Base-by-base conservation (phyloP, 2,797 vertebrate species). In the Odontamblyopus rebecca region DNA sequence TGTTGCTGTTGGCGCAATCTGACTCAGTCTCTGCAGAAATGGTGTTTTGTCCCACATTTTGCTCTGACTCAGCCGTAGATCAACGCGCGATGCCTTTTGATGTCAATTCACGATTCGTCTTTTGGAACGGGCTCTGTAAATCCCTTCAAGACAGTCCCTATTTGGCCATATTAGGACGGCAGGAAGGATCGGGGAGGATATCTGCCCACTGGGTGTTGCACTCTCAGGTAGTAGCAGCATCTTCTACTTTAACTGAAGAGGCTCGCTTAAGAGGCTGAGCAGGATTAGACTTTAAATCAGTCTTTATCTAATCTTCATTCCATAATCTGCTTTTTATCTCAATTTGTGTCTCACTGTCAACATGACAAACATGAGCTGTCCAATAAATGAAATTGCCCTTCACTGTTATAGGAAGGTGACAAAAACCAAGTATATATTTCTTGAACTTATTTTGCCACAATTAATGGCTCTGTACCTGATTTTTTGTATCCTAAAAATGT, bases 141-240 rank as follows among this genome's bases (percentile, higher is more conserved):
- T 70, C 83, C 79, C 68, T 12, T 66, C 64, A 87, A 82, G 81
- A 68, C 76, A 70, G 78, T 35, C 75, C 71, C 70, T 71, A 71
- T 80, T 82, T 84, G 79, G 86, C 89, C 84, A 85, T 89, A 88
- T 91, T 87, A 85, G 86, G 86, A 82, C 16, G 1, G 38, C 57
- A 66, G 63, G 66, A 69, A 76, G 77, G 76, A 71, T 79, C 75
- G 70, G 59, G 74, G 19, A 63, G 61, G 38, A 76, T 81, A 88
- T 82, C 60, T 79, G 85, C 77, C 78, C 79, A 2, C 57, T 65
- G 70, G 80, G 86, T 80, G 79, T 85, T 74, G 75, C 69, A 73
- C 63, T 63, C 68, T 68, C 67, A 68, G 44, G 53, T n/a, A 53
- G 19, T 4, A 18, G 77, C 63, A 69, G 67, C 38, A 5, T 61